Base-by-base conservation (phyloP, 1,140 invertebrate genomes). In the Drosophila ohnishii region DNA sequence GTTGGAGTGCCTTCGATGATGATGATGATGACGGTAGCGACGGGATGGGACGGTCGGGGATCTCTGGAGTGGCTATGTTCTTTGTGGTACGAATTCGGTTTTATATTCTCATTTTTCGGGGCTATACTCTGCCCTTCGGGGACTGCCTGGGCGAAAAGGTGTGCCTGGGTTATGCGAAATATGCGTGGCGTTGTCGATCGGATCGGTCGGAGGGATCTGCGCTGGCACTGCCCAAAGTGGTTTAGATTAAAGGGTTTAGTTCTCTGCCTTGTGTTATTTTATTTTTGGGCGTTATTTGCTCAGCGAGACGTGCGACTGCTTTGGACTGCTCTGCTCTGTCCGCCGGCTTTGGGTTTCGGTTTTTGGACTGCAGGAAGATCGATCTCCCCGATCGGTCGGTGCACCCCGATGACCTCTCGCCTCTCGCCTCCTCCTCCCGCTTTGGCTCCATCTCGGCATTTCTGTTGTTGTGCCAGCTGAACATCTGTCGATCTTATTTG, bases 401-500 rank as follows among this genome's bases (percentile, higher is more conserved):
- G 83, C 83, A 88, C 84, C 84, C 76, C 80, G 77, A 75, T 87
- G 84, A 87, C 82, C 82, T 81, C 75, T 78, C 39, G 34, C 25
- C 37, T 37, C 48, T 44, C 30, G 16, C 13, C 47, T 19, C 30
- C 32, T 14, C 2, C 37, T 22, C 13, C 45, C 45, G 45, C 40
- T 71, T 25, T 42, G 25, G 53, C 62, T 28, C 58, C 39, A 59
- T 39, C 39, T 34, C 10, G 45, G 51, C 48, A 56, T 72, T 74
- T 81, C 47, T 78, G 64, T 73, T 81, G 64, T 66, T 73, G 64
- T 75, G 78, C 64, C 75, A 67, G 84, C 56, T 84, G 84, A 88
- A 88, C 84, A 88, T 88, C 84, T 88, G 84, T 88, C 84, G 84
- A 88, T 88, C 84, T 88, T 88, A 85, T 88, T 67, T 67, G 77